These are phyloP conservation scores for Tenualosa ilisha DNA, from an alignment of 2,797 vertebrate genomes.

Conservation along the genomic window DNA sequence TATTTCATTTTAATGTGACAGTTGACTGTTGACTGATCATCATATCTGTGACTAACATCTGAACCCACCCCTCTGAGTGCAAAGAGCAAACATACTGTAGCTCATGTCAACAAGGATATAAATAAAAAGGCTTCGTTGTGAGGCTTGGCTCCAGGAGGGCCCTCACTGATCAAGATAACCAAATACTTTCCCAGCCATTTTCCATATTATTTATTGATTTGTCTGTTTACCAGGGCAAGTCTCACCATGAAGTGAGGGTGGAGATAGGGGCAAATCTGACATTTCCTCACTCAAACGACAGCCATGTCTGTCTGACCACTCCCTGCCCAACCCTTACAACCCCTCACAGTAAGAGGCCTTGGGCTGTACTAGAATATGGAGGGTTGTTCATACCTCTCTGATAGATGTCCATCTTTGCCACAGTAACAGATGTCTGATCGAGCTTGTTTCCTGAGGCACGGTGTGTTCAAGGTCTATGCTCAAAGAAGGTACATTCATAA, in stretches of 20 bases:
- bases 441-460: not conserved
- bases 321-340: not conserved
- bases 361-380: not conserved
- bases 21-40: not conserved
- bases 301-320: not conserved
- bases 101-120: not conserved
- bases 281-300: not conserved
- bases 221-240: not conserved
- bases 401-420: not conserved
- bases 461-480: not conserved
- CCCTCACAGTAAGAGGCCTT: not conserved
- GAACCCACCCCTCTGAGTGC: not conserved
- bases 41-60: not conserved
- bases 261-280: not conserved
- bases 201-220: slow-evolving; percentile 12
- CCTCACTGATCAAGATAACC: not conserved
- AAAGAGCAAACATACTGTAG: not conserved
- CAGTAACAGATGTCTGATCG: not conserved
- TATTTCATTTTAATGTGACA: not conserved
- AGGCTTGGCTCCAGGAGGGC: not conserved
- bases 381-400: not conserved
- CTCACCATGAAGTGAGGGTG: not conserved
- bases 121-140: not conserved
- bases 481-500: not conserved
- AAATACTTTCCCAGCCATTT: not conserved